Evolutionary conservation across 2,888 invertebrate species (phyloP).

Genomic region (Diachrysia chrysitis): DNA sequence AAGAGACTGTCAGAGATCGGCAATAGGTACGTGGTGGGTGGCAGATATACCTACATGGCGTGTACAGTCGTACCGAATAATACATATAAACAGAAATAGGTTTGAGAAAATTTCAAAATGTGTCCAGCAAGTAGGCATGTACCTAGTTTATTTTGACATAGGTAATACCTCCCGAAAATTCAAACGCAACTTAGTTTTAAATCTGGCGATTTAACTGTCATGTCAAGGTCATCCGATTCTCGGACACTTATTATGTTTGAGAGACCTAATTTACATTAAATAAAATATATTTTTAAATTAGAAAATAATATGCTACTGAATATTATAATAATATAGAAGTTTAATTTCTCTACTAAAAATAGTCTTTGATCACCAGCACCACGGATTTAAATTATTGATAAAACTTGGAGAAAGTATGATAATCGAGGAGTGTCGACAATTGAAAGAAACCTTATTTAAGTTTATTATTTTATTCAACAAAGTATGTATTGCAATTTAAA

Average conservation of each 20-base stretch:
- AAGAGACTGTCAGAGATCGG: slow-evolving; percentile 36
- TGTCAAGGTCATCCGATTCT: too few relatives aligned
- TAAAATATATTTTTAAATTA: too few relatives aligned
- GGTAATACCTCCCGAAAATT: background rate
- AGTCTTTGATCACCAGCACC: too few relatives aligned
- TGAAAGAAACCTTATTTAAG: background rate
- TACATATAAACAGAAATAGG: background rate
- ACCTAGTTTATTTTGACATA: too few relatives aligned
- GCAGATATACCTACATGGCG: slow-evolving; percentile 30
- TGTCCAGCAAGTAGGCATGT: too few relatives aligned
- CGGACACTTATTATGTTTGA: too few relatives aligned
- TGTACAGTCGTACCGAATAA: slow-evolving; percentile 37
- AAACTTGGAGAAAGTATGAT: background rate
- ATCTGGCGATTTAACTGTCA: too few relatives aligned
- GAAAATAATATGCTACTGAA: background rate
- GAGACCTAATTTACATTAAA: background rate
- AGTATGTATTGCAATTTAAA: background rate
- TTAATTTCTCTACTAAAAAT: background rate
- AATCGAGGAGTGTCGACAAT: background rate
- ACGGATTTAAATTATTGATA: too few relatives aligned
- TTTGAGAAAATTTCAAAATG: too few relatives aligned
- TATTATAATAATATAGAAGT: background rate
- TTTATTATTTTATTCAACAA: background rate
- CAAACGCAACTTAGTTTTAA: too few relatives aligned
- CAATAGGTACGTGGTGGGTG: slow-evolving; percentile 56